Conservation (phyloP, 2,797 vertebrate genomes). For the Sebastolobus alascanus region DNA sequence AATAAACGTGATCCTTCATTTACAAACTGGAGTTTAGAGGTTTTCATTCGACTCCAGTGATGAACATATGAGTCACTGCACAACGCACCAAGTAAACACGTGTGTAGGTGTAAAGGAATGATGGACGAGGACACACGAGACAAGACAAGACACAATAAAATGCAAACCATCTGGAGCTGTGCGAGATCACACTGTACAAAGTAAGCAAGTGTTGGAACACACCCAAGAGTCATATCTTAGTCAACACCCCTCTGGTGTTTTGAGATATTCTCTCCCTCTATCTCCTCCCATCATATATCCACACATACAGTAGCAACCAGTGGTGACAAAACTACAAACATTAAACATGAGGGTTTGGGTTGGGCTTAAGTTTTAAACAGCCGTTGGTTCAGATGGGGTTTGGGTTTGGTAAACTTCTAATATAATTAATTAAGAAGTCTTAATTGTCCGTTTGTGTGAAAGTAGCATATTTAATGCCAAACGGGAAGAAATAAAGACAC, state of each 20-base stretch:
- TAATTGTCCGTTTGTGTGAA: neutral
- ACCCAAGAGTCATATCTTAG: constrained; percentile 64
- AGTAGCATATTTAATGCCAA: neutral
- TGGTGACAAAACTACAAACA: constrained; percentile 23
- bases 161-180: constrained; percentile 32
- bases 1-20: neutral
- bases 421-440: neutral
- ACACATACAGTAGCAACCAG: constrained; percentile 22
- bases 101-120: constrained; percentile 33
- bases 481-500: neutral
- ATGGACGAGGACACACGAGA: constrained; percentile 30
- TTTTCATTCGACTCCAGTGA: constrained; percentile 14
- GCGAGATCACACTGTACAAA: neutral
- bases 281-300: constrained; percentile 7
- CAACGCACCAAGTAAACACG: neutral
- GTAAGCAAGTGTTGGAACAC: constrained; percentile 35
- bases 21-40: neutral
- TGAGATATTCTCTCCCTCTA: constrained; percentile 18
- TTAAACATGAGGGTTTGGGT: constrained; percentile 2
- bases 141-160: constrained; percentile 25
- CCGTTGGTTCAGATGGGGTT: neutral
- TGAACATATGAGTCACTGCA: constrained; percentile 28
- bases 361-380: neutral
- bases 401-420: neutral
- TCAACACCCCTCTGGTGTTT: constrained; percentile 61